These are phyloP conservation scores for Limnothrissa miodon DNA, from an alignment of 2,113 vertebrate genomes.

Conservation along the genomic window DNA sequence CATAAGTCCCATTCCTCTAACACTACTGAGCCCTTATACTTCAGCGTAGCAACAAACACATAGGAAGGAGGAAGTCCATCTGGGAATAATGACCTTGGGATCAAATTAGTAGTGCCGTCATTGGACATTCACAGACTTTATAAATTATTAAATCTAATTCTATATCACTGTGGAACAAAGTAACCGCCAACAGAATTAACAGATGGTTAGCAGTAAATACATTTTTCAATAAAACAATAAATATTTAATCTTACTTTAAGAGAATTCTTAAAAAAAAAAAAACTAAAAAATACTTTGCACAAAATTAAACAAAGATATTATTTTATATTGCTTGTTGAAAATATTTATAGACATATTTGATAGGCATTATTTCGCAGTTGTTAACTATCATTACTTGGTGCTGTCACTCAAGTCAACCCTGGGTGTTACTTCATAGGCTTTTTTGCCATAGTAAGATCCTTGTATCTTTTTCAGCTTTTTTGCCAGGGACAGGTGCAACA, in stretches of 20 bases:
- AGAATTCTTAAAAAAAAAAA: too few relatives aligned
- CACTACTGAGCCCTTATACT: constrained; percentile 81
- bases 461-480: constrained; percentile 88
- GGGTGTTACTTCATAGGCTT: constrained; percentile 87
- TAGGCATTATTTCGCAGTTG: not conserved
- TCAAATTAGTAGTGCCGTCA: not conserved
- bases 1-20: constrained; percentile 94
- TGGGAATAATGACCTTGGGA: constrained; percentile 84
- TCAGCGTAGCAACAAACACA: constrained; percentile 92
- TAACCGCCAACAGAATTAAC: not conserved
- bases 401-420: constrained; percentile 83
- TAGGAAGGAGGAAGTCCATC: constrained; percentile 96
- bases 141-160: not conserved
- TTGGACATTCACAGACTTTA: constrained; percentile 17
- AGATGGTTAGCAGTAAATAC: not conserved
- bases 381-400: constrained; percentile 77
- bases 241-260: too few relatives aligned
- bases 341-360: not conserved
- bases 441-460: constrained; percentile 79
- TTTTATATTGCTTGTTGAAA: not conserved
- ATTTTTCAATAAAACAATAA: too few relatives aligned
- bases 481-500: constrained; percentile 86
- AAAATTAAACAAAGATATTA: too few relatives aligned
- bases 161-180: constrained; percentile 1
- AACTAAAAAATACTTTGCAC: too few relatives aligned